Conservation (phyloP, 1,140 invertebrate species). For the Goniozus legneri region DNA sequence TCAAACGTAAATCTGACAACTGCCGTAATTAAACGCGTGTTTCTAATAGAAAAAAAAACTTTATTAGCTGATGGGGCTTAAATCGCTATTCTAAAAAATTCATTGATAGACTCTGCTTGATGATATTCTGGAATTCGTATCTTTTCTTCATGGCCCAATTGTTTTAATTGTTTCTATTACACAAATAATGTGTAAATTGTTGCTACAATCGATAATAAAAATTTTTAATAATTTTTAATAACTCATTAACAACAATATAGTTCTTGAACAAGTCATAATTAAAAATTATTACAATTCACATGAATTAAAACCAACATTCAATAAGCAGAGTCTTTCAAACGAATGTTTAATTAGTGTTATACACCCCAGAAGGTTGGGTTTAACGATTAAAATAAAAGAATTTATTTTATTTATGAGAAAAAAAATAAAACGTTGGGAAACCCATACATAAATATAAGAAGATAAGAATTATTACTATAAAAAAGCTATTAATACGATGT, state of each 20-base stretch:
- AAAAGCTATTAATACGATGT: slow-evolving; percentile 43
- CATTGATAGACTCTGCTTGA: slow-evolving; percentile 40
- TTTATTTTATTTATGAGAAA: slow-evolving; percentile 46
- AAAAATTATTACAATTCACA: neutral
- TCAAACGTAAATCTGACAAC: slow-evolving; percentile 33
- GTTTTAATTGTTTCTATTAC: slow-evolving; percentile 10
- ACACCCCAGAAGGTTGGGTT: slow-evolving; percentile 24
- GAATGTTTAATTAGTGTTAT: slow-evolving; percentile 24
- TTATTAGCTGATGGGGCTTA: slow-evolving; percentile 23
- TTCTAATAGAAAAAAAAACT: slow-evolving; percentile 24
- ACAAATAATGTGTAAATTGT: no score
- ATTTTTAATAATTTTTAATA: slow-evolving; percentile 9
- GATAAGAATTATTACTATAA: slow-evolving; percentile 32
- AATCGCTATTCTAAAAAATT: slow-evolving; percentile 27
- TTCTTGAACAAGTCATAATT: neutral
- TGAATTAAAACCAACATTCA: no score
- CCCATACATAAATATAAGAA: slow-evolving; percentile 36
- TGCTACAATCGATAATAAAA: no score
- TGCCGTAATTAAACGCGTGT: slow-evolving; percentile 34
- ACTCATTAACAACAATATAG: neutral
- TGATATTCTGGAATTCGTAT: slow-evolving; percentile 14
- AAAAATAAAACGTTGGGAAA: slow-evolving; percentile 30
- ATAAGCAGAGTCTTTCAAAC: slow-evolving; percentile 35
- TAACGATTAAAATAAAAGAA: slow-evolving; percentile 25
- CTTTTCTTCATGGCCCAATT: no score